phyloP scores from a whole-genome alignment of 2,113 vertebrate genomes.

The Oncorhynchus gorbuscha region DNA sequence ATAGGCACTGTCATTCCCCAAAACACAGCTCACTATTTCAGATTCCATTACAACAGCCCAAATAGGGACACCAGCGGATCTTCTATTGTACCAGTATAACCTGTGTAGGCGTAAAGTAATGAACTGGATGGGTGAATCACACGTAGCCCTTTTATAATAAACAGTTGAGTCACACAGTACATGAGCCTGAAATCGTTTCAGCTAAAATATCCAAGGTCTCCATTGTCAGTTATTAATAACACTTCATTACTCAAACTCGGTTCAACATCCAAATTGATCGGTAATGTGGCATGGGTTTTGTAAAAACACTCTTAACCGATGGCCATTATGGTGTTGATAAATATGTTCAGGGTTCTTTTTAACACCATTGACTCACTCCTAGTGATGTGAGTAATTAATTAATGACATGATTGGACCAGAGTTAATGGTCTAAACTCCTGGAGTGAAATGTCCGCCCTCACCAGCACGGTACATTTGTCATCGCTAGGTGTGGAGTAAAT shows the following conservation, averaged over 20 bases:
- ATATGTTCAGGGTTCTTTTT: not conserved
- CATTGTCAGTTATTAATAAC: not conserved
- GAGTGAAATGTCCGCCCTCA: not conserved
- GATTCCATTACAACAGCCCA: too few species aligned
- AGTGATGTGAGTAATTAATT: not conserved
- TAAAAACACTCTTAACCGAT: not conserved
- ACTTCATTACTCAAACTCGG: not conserved
- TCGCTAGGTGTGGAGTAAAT: not conserved
- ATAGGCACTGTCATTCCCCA: too few species aligned
- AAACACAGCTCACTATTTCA: too few species aligned
- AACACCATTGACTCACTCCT: not conserved
- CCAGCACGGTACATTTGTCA: not conserved
- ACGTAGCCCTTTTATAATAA: slow-evolving; percentile 18
- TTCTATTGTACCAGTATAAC: not conserved
- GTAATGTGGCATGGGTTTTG: not conserved
- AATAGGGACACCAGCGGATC: too few species aligned
- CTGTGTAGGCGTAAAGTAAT: slow-evolving; percentile 33
- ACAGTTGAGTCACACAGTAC: slow-evolving; percentile 44
- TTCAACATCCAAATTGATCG: too few species aligned
- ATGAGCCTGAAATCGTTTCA: slow-evolving; percentile 37
- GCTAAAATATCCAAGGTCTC: slow-evolving; percentile 7
- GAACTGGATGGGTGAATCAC: slow-evolving; percentile 51
- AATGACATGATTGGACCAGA: not conserved
- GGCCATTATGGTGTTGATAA: not conserved
- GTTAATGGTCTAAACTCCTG: not conserved